Base-by-base conservation (phyloP, 2,797 vertebrate genomes). In the Anisognathus igniventris region DNA sequence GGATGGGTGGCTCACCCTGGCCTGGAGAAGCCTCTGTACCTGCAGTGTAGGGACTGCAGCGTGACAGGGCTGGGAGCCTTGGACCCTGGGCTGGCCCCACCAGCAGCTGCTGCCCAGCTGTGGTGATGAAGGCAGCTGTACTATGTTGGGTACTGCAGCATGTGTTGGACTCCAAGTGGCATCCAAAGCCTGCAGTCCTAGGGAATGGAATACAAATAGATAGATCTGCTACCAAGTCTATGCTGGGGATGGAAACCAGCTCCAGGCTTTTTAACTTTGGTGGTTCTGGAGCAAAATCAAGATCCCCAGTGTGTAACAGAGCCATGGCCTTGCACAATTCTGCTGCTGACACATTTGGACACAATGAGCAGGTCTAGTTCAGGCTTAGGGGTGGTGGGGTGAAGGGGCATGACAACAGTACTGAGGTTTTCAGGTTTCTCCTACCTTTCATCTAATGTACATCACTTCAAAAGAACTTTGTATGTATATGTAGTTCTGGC, bases 151-250 rank as follows among this genome's bases (percentile, higher is more conserved):
- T 85, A 48, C 75, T 91, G 65, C 78, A 82, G 80, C 3, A 2
- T 67, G 67, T 50, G 65, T 35, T 86, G 82, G 91, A 64, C 65
- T 92, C 68, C 72, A 61, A 89, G 64, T 42, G 85, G 65, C 66
- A 93, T 92, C 68, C 75, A 71, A 67, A 83, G 78, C 51, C 71
- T 67, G 42, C 51, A 80, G 40, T 87, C 25, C 50, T 27, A 68
- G 51, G 25, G 45, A 86, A 11, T 19, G 30, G 42, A 74, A 77
- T 72, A 72, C 62, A 74, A 88, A 92, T 20, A 79, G 81, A 50
- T 2, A 19, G 1, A 7, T 83, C 64, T 2, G 9, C 45, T 93
- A 91, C 94, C 91, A 93, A 80, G 18, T 71, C 91, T 83, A 6
- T 82, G 78, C 6, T 95, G 42, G 68, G 77, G n/a, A 39, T 50